A percentile compares a stretch with the other conserved stretches of the same genome.
Conservation (phyloP, 2,113 vertebrate genomes). For the Lasiurus borealis region DNA sequence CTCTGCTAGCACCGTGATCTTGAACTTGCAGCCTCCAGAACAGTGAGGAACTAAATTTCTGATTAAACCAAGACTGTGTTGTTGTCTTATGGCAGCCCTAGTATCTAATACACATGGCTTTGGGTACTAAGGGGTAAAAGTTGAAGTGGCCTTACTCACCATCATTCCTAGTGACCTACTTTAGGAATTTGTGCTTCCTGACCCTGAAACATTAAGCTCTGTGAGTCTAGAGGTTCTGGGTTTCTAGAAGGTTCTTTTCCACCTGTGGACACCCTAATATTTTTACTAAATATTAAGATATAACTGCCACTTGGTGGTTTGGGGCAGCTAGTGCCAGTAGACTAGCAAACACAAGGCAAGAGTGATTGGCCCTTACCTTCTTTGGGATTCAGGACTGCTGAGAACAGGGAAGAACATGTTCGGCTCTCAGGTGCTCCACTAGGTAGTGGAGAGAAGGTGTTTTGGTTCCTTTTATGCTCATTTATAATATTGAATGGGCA, state of each 20-base stretch:
- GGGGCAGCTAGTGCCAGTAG: background rate
- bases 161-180: background rate
- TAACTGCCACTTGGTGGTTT: background rate
- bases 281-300: background rate
- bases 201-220: background rate
- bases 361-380: background rate
- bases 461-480: background rate
- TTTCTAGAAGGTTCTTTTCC: background rate
- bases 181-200: background rate
- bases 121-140: background rate
- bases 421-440: background rate
- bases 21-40: background rate
- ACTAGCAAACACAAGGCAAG: background rate
- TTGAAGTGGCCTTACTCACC: background rate
- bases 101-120: background rate
- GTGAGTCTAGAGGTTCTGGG: background rate
- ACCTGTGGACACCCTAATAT: background rate
- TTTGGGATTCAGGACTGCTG: background rate
- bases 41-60: background rate
- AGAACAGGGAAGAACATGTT: background rate
- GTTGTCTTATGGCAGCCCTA: background rate
- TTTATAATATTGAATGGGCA: background rate
- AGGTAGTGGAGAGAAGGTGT: background rate
- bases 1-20: background rate
- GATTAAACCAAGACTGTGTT: background rate